Percentiles rank a stretch among this genome's conserved stretches.
Conservation (phyloP, 2,888 invertebrate species). For the Selenia dentaria region DNA sequence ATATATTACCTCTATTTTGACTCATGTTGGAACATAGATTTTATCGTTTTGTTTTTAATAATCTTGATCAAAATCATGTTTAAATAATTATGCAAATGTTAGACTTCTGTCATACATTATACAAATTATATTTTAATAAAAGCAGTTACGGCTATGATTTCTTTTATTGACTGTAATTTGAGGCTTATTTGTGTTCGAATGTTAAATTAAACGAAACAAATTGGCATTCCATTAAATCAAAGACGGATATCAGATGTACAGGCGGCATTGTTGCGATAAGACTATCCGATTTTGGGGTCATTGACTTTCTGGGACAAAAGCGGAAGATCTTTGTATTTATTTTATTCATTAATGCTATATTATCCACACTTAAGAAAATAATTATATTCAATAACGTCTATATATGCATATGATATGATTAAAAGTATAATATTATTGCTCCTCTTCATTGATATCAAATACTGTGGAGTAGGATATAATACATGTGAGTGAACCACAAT, state of each 20-base stretch:
- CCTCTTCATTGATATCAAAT: too few species aligned
- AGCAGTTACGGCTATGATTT: constrained; percentile 1
- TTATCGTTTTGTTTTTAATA: constrained; percentile 14
- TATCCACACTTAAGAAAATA: too few species aligned
- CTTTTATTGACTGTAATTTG: constrained; percentile 4
- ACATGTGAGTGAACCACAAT: too few species aligned
- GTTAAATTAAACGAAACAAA: neutral
- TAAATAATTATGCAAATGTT: constrained; percentile 11
- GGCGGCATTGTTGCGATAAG: too few species aligned
- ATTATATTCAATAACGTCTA: too few species aligned
- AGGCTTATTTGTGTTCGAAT: constrained; percentile 1
- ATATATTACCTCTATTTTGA: constrained; percentile 13
- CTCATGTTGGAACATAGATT: constrained; percentile 14
- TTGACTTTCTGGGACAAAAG: neutral
- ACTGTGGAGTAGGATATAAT: too few species aligned
- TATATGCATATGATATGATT: too few species aligned
- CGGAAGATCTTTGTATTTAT: neutral
- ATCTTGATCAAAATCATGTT: constrained; percentile 13
- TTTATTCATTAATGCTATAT: too few species aligned
- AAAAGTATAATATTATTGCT: too few species aligned
- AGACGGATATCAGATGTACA: too few species aligned
- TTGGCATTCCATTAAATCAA: too few species aligned
- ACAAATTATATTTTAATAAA: constrained; percentile 3
- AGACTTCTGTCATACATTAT: constrained; percentile 9
- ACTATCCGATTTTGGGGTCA: neutral